Conservation (phyloP, 2,888 invertebrate genomes). For the Lypha dubia region DNA sequence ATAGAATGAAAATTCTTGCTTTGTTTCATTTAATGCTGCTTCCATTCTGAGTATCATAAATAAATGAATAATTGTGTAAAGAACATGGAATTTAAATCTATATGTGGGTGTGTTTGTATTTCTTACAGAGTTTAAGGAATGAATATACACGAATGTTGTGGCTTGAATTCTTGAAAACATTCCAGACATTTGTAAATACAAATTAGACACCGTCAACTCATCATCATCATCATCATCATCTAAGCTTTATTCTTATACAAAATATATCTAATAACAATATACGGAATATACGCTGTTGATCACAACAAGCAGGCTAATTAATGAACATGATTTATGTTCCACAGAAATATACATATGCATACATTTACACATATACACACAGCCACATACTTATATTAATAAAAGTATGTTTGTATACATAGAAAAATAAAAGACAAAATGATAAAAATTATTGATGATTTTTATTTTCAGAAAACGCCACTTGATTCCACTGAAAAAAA, state of each 20-base stretch:
- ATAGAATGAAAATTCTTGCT: constrained; percentile 21
- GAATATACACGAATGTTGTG: constrained; percentile 48
- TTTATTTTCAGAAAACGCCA: constrained; percentile 24
- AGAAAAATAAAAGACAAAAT: background rate
- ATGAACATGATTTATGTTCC: constrained; percentile 64
- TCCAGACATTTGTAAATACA: constrained; percentile 60
- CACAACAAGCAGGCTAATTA: constrained; percentile 68
- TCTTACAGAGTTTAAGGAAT: background rate
- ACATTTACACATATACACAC: no score
- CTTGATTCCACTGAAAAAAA: constrained; percentile 39
- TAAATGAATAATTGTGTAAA: constrained; percentile 21
- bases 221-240: constrained; percentile 30
- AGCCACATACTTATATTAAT: background rate
- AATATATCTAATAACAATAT: constrained; percentile 16
- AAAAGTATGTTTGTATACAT: constrained; percentile 1
- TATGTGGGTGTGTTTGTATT: background rate
- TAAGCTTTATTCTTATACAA: background rate
- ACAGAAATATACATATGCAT: constrained; percentile 39
- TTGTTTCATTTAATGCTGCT: constrained; percentile 17
- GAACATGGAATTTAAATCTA: background rate
- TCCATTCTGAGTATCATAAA: background rate
- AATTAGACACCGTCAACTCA: constrained; percentile 62
- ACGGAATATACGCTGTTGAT: background rate
- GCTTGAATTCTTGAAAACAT: constrained; percentile 50
- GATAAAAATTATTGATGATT: constrained; percentile 11